phyloP scores from a whole-genome alignment of 2,888 invertebrate species.

The Aplocera efformata region DNA sequence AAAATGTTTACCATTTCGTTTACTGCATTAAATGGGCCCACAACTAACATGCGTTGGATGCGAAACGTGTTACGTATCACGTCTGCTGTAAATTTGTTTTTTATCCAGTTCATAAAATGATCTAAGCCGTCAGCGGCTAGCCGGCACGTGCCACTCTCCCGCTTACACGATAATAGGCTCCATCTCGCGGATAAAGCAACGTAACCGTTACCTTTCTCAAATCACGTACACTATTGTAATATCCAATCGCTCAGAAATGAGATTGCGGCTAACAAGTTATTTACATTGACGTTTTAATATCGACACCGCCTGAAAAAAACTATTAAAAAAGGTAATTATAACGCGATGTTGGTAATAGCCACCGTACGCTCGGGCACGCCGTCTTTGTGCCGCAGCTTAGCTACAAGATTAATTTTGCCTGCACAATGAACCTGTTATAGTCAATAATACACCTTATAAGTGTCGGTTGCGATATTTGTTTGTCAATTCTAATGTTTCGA shows the following conservation, averaged over 20 bases:
- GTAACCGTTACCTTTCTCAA: slow-evolving; percentile 80
- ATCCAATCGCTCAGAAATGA: slow-evolving; percentile 80
- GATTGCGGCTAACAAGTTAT: slow-evolving; percentile 81
- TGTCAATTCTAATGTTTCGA: slow-evolving; percentile 68
- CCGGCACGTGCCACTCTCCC: slow-evolving; percentile 56
- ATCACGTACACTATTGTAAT: slow-evolving; percentile 81
- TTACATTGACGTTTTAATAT: slow-evolving; percentile 81
- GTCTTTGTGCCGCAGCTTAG: slow-evolving; percentile 75
- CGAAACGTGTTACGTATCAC: slow-evolving; percentile 24
- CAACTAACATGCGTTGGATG: slow-evolving; percentile 15
- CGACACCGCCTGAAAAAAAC: slow-evolving; percentile 70
- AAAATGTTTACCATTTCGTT: slow-evolving; percentile 10
- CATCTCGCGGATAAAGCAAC: slow-evolving; percentile 76
- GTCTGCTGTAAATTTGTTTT: slow-evolving; percentile 44
- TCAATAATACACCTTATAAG: slow-evolving; percentile 70
- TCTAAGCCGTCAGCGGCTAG: slow-evolving; percentile 38
- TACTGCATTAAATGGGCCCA: slow-evolving; percentile 26
- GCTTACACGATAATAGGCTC: slow-evolving; percentile 59
- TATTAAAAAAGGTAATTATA: slow-evolving; percentile 80
- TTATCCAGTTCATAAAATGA: slow-evolving; percentile 51
- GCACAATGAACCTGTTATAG: slow-evolving; percentile 73
- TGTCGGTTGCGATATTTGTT: slow-evolving; percentile 70
- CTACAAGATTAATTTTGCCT: slow-evolving; percentile 76
- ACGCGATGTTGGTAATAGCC: slow-evolving; percentile 72
- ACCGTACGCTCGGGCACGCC: slow-evolving; percentile 67